Conservation (phyloP, 2,797 vertebrate genomes). For the Nannoperca obscura region DNA sequence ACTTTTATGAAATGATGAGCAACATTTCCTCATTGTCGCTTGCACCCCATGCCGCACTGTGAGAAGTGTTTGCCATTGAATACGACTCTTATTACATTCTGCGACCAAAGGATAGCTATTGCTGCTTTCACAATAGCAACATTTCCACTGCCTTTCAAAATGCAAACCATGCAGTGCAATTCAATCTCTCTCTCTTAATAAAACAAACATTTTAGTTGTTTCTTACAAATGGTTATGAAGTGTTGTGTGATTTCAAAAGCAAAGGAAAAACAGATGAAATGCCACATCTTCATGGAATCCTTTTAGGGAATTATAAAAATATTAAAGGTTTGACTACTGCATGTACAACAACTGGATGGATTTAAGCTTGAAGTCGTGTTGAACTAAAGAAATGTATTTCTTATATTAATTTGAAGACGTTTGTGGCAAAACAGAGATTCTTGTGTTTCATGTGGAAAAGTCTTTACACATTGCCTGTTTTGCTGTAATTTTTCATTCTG, state of each 20-base stretch:
- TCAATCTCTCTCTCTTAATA: slow-evolving; percentile 39
- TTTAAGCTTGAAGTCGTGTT: slow-evolving; percentile 20
- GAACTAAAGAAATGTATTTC: slow-evolving; percentile 28
- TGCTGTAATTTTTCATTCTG: slow-evolving; percentile 78
- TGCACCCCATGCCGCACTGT: slow-evolving; percentile 50
- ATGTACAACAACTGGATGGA: slow-evolving; percentile 28
- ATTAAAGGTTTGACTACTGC: slow-evolving; percentile 21
- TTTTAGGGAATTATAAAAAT: slow-evolving; percentile 23
- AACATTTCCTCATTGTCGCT: slow-evolving; percentile 84
- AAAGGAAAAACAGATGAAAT: slow-evolving; percentile 38
- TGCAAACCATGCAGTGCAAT: slow-evolving; percentile 47
- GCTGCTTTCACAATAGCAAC: slow-evolving; percentile 53
- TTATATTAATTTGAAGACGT: slow-evolving; percentile 47
- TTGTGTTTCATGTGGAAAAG: slow-evolving; percentile 71
- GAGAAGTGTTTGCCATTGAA: slow-evolving; percentile 66
- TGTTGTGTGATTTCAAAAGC: slow-evolving; percentile 38
- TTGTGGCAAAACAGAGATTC: slow-evolving; percentile 48
- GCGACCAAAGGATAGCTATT: slow-evolving; percentile 37
- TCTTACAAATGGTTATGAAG: slow-evolving; percentile 43
- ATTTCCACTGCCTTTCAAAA: slow-evolving; percentile 65
- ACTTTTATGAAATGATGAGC: slow-evolving; percentile 84
- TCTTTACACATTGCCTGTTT: slow-evolving; percentile 63
- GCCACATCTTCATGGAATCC: slow-evolving; percentile 33
- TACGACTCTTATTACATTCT: slow-evolving; percentile 56
- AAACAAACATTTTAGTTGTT: slow-evolving; percentile 55